phyloP scores from a whole-genome alignment of 2,113 vertebrate species.

The Polypterus bichir region DNA sequence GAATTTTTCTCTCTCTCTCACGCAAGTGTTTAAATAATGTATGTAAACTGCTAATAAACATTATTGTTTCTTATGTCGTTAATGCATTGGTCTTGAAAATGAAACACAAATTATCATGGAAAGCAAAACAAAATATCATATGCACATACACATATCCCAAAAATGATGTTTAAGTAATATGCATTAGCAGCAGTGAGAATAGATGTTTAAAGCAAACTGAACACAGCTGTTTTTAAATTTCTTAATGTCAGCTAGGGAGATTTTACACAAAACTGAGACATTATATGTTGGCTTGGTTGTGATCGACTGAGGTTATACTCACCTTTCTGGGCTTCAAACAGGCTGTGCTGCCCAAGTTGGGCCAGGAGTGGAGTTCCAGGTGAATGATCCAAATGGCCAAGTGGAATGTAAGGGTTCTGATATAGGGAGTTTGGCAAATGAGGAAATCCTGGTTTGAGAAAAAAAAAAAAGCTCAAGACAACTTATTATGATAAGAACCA shows the following conservation, averaged over 20 bases:
- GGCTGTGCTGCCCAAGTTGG: constrained; percentile 74
- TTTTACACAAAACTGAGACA: background rate
- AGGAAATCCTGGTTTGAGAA: constrained; percentile 61
- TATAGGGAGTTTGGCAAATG: constrained; percentile 75
- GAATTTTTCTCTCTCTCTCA: no score
- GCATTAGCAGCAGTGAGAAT: no score
- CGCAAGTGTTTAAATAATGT: no score
- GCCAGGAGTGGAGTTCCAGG: constrained; percentile 54
- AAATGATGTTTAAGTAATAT: no score
- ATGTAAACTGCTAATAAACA: no score
- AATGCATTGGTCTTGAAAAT: no score
- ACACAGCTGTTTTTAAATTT: background rate
- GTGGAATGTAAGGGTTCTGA: constrained; percentile 74
- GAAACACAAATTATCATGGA: no score
- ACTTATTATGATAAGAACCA: background rate
- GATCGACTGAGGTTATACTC: constrained; percentile 24
- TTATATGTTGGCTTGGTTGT: background rate
- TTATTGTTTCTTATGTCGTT: no score
- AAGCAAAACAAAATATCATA: no score
- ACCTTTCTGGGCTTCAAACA: constrained; percentile 91
- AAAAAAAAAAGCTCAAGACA: constrained; percentile 18
- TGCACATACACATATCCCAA: no score
- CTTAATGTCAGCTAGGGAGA: background rate
- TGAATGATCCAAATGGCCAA: constrained; percentile 78
- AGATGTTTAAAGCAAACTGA: no score